These are phyloP conservation scores for Anguilla pacifica DNA, from an alignment of 2,797 vertebrate species.

Conservation along the genomic window DNA sequence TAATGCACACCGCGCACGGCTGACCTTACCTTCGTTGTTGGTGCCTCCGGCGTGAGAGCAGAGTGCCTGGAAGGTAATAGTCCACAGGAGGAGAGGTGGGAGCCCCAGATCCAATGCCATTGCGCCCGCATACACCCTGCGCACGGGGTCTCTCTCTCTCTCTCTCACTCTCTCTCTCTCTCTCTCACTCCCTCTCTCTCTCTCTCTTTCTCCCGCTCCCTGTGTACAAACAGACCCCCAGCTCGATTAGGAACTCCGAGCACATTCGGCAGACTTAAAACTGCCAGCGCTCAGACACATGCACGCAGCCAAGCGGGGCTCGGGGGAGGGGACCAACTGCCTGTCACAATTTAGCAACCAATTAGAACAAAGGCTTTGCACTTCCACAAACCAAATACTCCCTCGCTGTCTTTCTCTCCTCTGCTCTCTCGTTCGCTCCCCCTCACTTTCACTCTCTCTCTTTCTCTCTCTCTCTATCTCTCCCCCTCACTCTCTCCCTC, in stretches of 20 bases:
- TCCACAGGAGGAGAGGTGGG: constrained; percentile 73
- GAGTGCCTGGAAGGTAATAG: constrained; percentile 70
- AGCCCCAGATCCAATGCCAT: constrained; percentile 77
- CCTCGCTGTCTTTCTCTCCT: constrained; percentile 20
- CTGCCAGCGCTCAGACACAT: constrained; percentile 61
- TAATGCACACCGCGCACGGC: constrained; percentile 14
- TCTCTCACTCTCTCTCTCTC: constrained; percentile 52
- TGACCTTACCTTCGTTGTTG: constrained; percentile 70
- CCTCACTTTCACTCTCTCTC: constrained; percentile 13
- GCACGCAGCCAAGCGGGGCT: constrained; percentile 55
- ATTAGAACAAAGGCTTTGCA: constrained; percentile 51
- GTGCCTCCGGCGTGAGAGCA: constrained; percentile 60
- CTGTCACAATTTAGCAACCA: constrained; percentile 66
- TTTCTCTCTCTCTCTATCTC: constrained; percentile 21
- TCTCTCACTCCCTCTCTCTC: constrained; percentile 51
- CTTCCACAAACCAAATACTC: constrained; percentile 38
- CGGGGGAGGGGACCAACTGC: constrained; percentile 55
- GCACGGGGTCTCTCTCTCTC: constrained; percentile 60
- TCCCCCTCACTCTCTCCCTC: constrained; percentile 20
- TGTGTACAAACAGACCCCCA: constrained; percentile 61
- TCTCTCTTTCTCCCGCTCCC: constrained; percentile 60
- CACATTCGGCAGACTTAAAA: constrained; percentile 74
- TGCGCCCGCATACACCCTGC: constrained; percentile 58
- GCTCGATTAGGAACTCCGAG: constrained; percentile 65
- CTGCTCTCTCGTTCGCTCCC: constrained; percentile 17